Base-by-base conservation (phyloP, 2,113 vertebrate species). In the Butastur rufipennis region DNA sequence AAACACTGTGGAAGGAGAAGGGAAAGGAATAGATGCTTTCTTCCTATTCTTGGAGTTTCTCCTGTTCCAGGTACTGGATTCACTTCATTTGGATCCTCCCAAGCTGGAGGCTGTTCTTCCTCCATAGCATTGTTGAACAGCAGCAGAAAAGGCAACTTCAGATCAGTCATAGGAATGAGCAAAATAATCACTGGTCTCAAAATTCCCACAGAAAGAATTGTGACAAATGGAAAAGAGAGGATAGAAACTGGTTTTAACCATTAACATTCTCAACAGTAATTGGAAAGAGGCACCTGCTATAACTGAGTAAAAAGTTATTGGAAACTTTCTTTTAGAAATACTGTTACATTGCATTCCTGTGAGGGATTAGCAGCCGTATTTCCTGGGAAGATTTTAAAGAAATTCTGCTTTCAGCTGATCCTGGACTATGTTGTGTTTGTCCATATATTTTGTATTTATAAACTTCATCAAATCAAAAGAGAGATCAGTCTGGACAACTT, bases 61-160 rank as follows among this genome's bases (percentile, higher is more conserved):
- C 91, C 97, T 84, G n/a, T 98, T 77, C 66, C 80, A 80, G 96
- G 95, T 92, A 93, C 96, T 66, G 95, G 95, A 68, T 98, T 98
- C 96, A 97, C 97, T 90, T 97, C 94, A 45, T 97, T 98, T 93
- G 94, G 88, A 65, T 92, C 95, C 36, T 81, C 59, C 62, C 77
- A 80, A 26, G 77, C 81, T 65, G 90, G 71, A 55, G 58, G 68
- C 61, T 52, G 43, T 92, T 43, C 82, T 77, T 66, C 95, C 58
- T 95, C 85, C 59, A 79, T 92, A 75, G 80, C 95, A 40, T 97
- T 65, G 13, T 90, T 97, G 70, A 95, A 94, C 66, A 94, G 68
- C 87, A 94, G 61, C 48, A 88, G 95, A 29, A 97, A 95, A 96
- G 61, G 90, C 92, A 97, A 62, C 90, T 98, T 97, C 96, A 97